A percentile compares a stretch with the other conserved stretches of the same genome.
These are phyloP conservation scores for Apteryx mantelli DNA, from an alignment of 2,113 vertebrate genomes.

Conservation along the genomic window DNA sequence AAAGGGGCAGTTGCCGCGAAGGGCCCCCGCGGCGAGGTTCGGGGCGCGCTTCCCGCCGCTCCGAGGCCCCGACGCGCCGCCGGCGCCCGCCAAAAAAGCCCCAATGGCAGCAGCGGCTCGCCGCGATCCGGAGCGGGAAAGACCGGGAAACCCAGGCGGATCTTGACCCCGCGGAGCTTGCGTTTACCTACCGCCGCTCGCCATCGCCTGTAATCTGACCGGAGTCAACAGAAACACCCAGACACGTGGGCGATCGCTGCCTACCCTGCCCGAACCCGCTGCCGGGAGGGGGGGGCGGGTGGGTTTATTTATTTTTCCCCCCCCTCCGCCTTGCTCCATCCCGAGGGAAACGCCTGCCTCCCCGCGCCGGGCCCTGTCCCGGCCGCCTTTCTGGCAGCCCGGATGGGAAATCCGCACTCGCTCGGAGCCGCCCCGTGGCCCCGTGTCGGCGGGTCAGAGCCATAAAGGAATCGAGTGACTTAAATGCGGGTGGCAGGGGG, in stretches of 20 bases:
- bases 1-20: background rate
- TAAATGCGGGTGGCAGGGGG: no score
- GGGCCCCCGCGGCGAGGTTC: background rate
- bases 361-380: background rate
- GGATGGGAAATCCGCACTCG: background rate
- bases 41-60: background rate
- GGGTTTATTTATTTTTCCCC: background rate
- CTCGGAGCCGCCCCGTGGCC: background rate
- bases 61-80: background rate
- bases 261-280: background rate
- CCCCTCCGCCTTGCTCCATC: no score
- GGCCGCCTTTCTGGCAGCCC: background rate
- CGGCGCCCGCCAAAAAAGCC: background rate
- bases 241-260: background rate
- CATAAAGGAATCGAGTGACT: background rate
- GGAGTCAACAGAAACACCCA: slow-evolving; percentile 62
- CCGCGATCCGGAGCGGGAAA: background rate
- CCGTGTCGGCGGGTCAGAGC: slow-evolving; percentile 2
- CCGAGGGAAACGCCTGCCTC: background rate
- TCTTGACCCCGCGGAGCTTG: background rate
- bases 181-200: background rate
- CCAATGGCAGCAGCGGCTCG: rapidly evolving
- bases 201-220: slow-evolving; percentile 17
- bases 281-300: no score
- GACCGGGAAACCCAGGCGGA: slow-evolving; percentile 32